These are phyloP conservation scores for Leptodactylus fuscus DNA, from an alignment of 2,113 vertebrate species.

Conservation along the genomic window DNA sequence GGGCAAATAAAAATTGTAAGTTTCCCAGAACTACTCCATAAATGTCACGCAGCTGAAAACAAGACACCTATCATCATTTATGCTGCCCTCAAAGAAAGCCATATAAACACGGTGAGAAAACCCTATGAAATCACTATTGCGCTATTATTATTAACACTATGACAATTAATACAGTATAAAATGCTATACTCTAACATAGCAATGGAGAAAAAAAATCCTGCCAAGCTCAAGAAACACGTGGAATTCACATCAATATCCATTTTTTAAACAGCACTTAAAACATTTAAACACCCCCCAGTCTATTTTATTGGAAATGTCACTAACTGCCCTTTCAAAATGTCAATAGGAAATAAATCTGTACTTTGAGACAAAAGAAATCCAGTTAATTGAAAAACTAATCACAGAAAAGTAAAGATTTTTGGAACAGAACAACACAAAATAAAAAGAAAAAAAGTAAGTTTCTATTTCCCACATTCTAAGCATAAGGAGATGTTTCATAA, in stretches of 20 bases:
- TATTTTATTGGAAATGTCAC: constrained; percentile 43
- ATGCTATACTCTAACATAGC: background rate
- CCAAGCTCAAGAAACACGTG: background rate
- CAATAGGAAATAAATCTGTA: constrained; percentile 37
- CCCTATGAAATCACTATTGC: no score
- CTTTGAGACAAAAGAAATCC: background rate
- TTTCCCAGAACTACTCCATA: no score
- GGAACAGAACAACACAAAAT: background rate
- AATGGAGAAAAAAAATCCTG: background rate
- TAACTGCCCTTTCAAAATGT: constrained; percentile 47
- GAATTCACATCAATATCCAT: background rate
- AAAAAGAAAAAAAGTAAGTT: background rate
- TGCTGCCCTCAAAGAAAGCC: no score
- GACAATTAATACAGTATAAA: background rate
- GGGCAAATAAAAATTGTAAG: no score
- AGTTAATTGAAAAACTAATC: constrained; percentile 41
- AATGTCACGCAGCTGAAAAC: no score
- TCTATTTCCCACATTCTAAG: no score
- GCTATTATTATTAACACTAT: no score
- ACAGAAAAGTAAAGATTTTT: constrained; percentile 14
- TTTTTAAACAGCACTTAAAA: constrained; percentile 9
- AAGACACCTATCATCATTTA: no score
- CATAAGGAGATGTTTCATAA: no score
- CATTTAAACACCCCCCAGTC: background rate
- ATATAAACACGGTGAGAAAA: no score